Base-by-base conservation (phyloP, 1,140 invertebrate genomes). In the Lethrus apterus region DNA sequence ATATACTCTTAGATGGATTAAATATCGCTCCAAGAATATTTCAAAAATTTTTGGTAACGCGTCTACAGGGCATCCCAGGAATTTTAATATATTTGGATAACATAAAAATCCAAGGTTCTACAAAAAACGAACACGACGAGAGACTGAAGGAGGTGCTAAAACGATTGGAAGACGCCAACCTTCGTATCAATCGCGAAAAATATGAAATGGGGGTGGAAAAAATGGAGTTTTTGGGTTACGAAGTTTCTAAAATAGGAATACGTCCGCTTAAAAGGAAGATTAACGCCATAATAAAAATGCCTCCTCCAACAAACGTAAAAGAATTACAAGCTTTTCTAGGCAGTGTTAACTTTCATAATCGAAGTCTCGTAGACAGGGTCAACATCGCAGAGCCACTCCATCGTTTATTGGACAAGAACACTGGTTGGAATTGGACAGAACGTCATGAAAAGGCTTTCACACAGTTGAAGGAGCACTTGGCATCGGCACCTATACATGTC, bases 21-120 rank as follows among this genome's bases (percentile, higher is more conserved):
- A n/a, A n/a, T n/a, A n/a, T n/a, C n/a, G n/a, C n/a, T n/a, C n/a
- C n/a, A n/a, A n/a, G n/a, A n/a, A n/a, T n/a, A n/a, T n/a, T n/a
- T n/a, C n/a, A n/a, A n/a, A n/a, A n/a, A n/a, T n/a, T n/a, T n/a
- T n/a, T 26, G n/a, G 24, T 26, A 26, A 26, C n/a, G n/a, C 7
- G 5, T n/a, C 24, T n/a, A 26, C 24, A 7, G n/a, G 24, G 24
- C 24, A n/a, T n/a, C 7, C 24, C 24, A 26, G 24, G 24, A n/a
- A 26, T 7, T 57, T 26, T 50, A 17, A 61, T 52, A 17, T 73
- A 75, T 52, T 44, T 59, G 8, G 70, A 69, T 1, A 66, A 73
- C 5, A 64, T 67, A 1, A 64, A 65, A 47, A 75, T 73, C 65
- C 76, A 76, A 55, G 49, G 57, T 3, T 32, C 73, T 4, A 70